Evolutionary conservation across 2,113 vertebrate genomes (phyloP).

Genomic region (Dicrurus megarhynchus): DNA sequence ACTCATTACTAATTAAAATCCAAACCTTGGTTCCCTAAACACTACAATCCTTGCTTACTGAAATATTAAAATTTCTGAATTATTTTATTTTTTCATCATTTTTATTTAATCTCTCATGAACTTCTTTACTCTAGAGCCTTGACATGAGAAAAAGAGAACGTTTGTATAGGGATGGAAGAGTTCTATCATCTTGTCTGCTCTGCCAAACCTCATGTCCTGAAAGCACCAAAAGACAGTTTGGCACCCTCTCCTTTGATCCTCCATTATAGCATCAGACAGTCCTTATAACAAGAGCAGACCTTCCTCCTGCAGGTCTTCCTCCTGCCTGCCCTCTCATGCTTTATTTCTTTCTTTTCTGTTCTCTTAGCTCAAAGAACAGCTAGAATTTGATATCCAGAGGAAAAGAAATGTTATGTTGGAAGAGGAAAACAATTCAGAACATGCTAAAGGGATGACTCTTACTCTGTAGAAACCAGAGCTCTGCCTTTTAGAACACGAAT

Average conservation of each 20-base stretch:
- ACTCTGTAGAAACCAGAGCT: not conserved
- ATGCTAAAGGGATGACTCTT: not conserved
- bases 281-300: not conserved
- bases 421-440: not conserved
- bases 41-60: not conserved
- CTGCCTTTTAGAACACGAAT: not conserved
- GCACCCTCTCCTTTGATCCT: fast-evolving
- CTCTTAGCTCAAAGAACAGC: not conserved
- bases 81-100: not conserved
- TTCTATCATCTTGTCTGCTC: not conserved
- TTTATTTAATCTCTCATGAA: not conserved
- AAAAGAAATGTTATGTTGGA: not conserved
- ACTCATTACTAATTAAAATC: not conserved
- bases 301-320: not conserved
- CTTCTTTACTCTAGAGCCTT: not conserved
- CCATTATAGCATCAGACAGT: not conserved
- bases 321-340: not conserved
- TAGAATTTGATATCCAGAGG: not conserved
- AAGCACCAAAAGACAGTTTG: not conserved
- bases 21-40: not conserved
- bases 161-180: not conserved
- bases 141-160: not conserved
- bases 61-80: not conserved
- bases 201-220: not conserved
- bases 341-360: not conserved